These are phyloP conservation scores for Oncorhynchus tshawytscha DNA, from an alignment of 2,113 vertebrate species.

Conservation along the genomic window DNA sequence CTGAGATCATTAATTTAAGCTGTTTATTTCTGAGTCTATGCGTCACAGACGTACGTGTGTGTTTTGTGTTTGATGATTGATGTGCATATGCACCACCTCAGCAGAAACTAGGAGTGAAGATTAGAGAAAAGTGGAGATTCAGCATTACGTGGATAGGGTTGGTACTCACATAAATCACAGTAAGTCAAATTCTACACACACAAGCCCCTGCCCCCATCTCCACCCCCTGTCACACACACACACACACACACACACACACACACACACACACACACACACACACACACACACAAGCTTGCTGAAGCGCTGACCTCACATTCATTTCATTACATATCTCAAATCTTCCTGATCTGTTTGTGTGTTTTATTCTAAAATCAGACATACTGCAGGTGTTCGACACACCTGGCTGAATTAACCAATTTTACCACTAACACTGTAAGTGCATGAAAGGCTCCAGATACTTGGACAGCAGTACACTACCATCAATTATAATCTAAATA, in stretches of 20 bases:
- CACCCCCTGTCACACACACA: neutral
- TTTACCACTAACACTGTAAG: too few species aligned
- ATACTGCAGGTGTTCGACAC: conserved; percentile 54
- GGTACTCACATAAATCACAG: conserved; percentile 49
- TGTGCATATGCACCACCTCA: conserved; percentile 71
- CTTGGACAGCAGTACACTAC: too few species aligned
- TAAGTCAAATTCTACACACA: neutral
- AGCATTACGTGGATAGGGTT: conserved; percentile 58
- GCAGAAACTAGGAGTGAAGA: conserved; percentile 62
- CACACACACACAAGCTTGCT: neutral
- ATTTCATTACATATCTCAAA: neutral
- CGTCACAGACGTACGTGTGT: neutral
- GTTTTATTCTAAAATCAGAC: conserved; percentile 58
- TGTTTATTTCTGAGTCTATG: neutral
- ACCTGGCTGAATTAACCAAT: conserved; percentile 5
- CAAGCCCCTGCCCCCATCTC: neutral
- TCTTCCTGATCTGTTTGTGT: neutral
- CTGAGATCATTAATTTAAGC: neutral
- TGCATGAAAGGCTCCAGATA: too few species aligned
- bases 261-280: neutral
- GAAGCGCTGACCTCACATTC: too few species aligned
- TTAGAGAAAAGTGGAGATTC: conserved; percentile 68
- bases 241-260: neutral
- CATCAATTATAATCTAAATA: too few species aligned
- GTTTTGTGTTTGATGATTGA: conserved; percentile 57